phyloP scores from a whole-genome alignment of 2,113 vertebrate species.

The Andinoacara biseriatus region DNA sequence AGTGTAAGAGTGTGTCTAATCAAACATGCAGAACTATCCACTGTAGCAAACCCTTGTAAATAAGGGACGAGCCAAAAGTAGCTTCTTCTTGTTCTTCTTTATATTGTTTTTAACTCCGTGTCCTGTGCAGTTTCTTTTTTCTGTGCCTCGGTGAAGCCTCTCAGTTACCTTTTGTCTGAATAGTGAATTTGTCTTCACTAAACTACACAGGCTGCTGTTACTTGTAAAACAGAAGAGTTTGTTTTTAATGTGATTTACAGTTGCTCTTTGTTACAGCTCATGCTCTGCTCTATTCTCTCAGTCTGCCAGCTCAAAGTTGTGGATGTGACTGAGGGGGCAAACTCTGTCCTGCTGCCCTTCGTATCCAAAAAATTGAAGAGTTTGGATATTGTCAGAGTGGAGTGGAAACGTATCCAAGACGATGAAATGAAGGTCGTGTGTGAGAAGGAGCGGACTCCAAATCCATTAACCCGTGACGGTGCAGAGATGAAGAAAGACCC shows the following conservation, averaged over 20 bases:
- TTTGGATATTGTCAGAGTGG: fast-evolving
- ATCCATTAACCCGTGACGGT: fast-evolving
- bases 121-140: neutral
- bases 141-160: fast-evolving
- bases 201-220: neutral
- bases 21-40: neutral
- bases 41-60: neutral
- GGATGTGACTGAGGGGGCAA: neutral
- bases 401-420: neutral
- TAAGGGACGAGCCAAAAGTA: neutral
- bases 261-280: neutral
- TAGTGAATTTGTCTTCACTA: neutral
- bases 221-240: neutral
- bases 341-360: neutral
- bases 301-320: neutral
- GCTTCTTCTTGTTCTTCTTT: fast-evolving
- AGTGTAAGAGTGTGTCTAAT: neutral
- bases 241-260: neutral
- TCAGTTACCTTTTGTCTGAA: too few relatives aligned
- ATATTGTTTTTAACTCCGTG: fast-evolving
- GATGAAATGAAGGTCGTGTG: neutral
- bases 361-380: neutral
- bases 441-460: neutral
- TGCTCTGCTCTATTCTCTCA: neutral
- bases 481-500: fast-evolving